Evolutionary conservation across 2,113 vertebrate genomes (phyloP), one percentile per base, ranked within the genome.

Genomic region (Tragelaphus buxtoni): DNA sequence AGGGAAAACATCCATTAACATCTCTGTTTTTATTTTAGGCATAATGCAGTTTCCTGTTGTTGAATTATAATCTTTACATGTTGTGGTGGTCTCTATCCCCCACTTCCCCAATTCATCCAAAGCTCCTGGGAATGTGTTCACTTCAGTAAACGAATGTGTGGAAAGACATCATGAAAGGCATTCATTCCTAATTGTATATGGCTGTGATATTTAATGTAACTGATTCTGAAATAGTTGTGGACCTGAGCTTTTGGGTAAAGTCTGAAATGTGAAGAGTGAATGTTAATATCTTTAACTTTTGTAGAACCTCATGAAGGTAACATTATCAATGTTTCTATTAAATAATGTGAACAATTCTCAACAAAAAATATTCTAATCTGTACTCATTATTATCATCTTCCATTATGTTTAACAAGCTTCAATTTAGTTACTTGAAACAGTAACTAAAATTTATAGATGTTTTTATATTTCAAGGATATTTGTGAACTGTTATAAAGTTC

Each of bases 1-100:
- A 97, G 90, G 74, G 80, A 97, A 97, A 97, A 97, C 96, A 98
- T 94, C 60, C 47, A 83, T 97, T 95, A 86, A 94, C 72, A 89
- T 97, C 63, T 45, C 10, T 55, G 39, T 96, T 97, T 85, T 87
- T 98, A 97, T 97, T 95, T 96, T 98, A 92, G 94, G 51, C 86
- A 77, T 7, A 51, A 20, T 58, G 1, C 9, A 16, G 4, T 58
- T 90, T 69, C 18, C 56, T 53, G 2, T 35, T 94, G 42, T 61
- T 96, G 51, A 32, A 7, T 63, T 96, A 26, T 88, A 79, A n/a
- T 87, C 49, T 61, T 90, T 90, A 85, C 81, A 93, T 89, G n/a
- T 39, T 60, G 56, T 61, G 56, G 90, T 84, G 17, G 55, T 97
- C 39, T 98, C 94, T 97, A 47, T 65, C 18, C 5, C 14, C 32